Base-by-base conservation (phyloP, 1,140 invertebrate genomes). In the Trichonephila inaurata region DNA sequence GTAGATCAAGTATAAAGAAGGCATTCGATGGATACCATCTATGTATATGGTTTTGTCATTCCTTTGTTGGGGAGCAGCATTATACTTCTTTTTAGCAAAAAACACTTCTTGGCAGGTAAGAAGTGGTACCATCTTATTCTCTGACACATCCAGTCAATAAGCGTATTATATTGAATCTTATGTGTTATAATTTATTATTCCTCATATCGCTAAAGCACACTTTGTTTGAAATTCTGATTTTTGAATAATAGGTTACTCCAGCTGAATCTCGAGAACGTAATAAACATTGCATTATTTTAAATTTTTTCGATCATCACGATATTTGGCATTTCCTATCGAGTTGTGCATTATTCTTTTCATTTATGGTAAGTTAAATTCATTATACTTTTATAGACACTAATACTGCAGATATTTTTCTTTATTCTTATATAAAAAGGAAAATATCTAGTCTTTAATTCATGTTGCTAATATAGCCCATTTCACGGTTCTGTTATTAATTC, bases 241-340 rank as follows among this genome's bases (percentile, higher is more conserved):
- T 40, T 87, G 69, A 91, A 89, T 94, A 95, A 0, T 95, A 98
- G 97, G 94, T 97, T 95, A 97, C 97, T 2, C 98, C 98, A 18
- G 98, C 98, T 0, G 96, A 97, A 95, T 98, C 98, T 0, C 96
- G 98, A 61, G 96, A 96, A 51, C 97, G 96, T 94, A 99, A 99
- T 96, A 96, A 97, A 66, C 96, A 96, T 40, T 99, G 98, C 95
- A 96, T 97, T 7, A 95, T 98, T 8, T 96, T 98, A 3, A 96
- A 97, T 86, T 98, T 98, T 95, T 98, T 98, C 95, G 98, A 99
- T 96, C 97, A 96, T 61, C 98, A 99, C 95, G 98, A 99, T 95
- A 97, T 98, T 40, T 99, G 98, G 98, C 98, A 99, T 96, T 97
- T 98, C 95, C 96, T 98, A 0, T 98, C 98, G 24, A 97, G 98